phyloP scores from a whole-genome alignment of 1,140 invertebrate genomes.

The Neotoxoptera formosana region DNA sequence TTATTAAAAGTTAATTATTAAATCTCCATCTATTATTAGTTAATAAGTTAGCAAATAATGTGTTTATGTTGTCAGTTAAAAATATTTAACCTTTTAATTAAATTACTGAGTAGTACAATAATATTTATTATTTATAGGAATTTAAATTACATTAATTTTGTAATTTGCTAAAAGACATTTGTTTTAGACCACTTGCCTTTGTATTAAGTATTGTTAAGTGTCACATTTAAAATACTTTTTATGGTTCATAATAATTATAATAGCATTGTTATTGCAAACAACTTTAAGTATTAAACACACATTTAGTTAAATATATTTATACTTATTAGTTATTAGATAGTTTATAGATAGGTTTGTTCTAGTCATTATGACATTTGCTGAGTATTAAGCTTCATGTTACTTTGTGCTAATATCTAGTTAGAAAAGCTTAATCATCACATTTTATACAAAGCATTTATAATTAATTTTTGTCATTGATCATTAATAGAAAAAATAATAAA shows the following conservation, averaged over 20 bases:
- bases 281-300: background rate
- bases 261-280: background rate
- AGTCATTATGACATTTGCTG: background rate
- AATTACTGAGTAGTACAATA: background rate
- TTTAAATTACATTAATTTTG: background rate
- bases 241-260: background rate
- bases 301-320: background rate
- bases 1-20: background rate
- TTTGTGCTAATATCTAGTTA: background rate
- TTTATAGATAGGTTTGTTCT: background rate
- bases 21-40: background rate
- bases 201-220: background rate
- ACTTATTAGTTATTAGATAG: background rate
- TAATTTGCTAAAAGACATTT: background rate
- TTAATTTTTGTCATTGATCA: background rate
- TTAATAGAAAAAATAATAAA: background rate
- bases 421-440: background rate
- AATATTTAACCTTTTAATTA: background rate
- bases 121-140: background rate
- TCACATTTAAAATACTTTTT: slow-evolving; percentile 9
- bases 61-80: background rate
- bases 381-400: background rate
- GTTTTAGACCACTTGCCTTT: background rate
- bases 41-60: background rate
- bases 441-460: background rate